Evolutionary conservation across 2,797 vertebrate genomes (phyloP), one percentile per base, ranked within the genome.

Genomic region (Squalus acanthias): DNA sequence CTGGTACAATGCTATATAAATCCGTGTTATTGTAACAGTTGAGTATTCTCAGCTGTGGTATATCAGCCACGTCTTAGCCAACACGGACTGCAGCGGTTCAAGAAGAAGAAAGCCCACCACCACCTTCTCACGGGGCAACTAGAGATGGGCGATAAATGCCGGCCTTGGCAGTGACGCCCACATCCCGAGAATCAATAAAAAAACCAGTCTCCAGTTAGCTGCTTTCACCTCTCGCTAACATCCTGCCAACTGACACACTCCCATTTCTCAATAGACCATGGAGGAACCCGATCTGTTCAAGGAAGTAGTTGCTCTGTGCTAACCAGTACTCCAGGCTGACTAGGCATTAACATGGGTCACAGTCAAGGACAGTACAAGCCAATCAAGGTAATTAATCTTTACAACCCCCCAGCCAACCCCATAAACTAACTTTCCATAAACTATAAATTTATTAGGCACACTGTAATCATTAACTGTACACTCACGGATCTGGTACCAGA

Each of bases 311-410:
- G 8, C 26, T 57, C 87, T 29, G 57, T 22, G 10, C 91, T 24
- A 39, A 65, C 63, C 91, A 69, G n/a, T 39, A 67, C 39, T 67
- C 57, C 29, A n/a, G 63, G 63, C 91, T 46, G n/a, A 67, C 22
- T 12, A 72, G 24, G 69, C 69, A 72, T 74, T 53, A 53, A 74
- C 53, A 46, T 74, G 94, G 94, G 94, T 57, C 70, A 95, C 8
- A 57, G 97, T 97, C 97, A 98, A 98, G 97, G 97, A 97, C 97
- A 98, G 97, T 97, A 96, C 57, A 67, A 95, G 12, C 50, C 65
- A 97, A 98, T 97, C 97, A 95, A 96, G 96, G 97, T 96, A 96
- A 97, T 98, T 97, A 97, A 97, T 96, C 96, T 97, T 97, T 97
- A 97, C 97, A 97, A 96, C 97, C 96, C 96, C 0, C 96, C 96